Evolutionary conservation across 2,113 vertebrate genomes (phyloP), one percentile per base, ranked within the genome.

Genomic region (Misgurnus mizolepis): DNA sequence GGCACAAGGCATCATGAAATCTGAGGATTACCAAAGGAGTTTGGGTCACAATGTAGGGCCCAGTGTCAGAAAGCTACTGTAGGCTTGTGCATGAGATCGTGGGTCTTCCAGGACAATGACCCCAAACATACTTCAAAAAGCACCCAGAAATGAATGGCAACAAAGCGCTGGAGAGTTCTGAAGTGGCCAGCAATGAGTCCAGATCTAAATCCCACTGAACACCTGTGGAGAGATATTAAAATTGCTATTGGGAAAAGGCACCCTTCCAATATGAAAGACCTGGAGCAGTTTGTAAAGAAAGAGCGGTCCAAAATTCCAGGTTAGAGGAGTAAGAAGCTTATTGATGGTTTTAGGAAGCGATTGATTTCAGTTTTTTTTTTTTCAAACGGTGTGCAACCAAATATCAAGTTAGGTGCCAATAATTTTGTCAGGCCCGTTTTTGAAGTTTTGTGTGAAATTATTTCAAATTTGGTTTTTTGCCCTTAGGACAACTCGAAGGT

Each of bases 351-450:
- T 39, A 40, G 22, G 47, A 53, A 53, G 14, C 12, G 14, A 7
- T 76, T 53, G 45, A 65, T 65, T 76, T 39, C 5, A 49, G 41
- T 76, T 65, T 50, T 50, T 76, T 12, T 50, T 76, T 12, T 65
- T 6, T 17, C 43, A 7, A 56, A 22, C 5, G 60, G 50, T 64
- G 15, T 39, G 14, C 61, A 17, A 39, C 22, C 22, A 76, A 22
- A 76, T 65, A 64, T 76, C 65, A 65, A 76, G 18, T 17, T 72
- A 53, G 53, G 8, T 73, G 12, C 27, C 53, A 60, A 4, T 60
- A 58, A 43, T 49, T 62, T 64, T 75, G 17, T 45, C 17, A 4
- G 61, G 15, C 0, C 8, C 39, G 18, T 43, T 58, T 72, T 34
- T 34, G 1, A 3, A 34, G 27, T 34, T 34, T 34, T 34, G 27